Evolutionary conservation across 2,113 vertebrate genomes (phyloP), one percentile per base, ranked within the genome.

Genomic region (Danionella cerebrum): DNA sequence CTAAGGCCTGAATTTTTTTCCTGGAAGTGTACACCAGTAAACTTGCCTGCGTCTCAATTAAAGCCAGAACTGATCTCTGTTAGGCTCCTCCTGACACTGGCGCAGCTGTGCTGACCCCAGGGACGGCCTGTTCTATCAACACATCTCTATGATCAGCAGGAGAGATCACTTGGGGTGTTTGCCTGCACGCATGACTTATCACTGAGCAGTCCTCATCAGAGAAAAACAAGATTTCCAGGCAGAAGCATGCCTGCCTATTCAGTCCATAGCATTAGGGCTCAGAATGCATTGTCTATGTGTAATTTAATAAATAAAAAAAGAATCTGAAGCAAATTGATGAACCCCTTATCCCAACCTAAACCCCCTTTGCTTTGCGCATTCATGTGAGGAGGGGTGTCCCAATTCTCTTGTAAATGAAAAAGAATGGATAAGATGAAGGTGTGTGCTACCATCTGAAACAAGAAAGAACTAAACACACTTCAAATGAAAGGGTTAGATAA

Each of bases 1-100:
- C 64, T 63, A 74, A 68, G 62, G 53, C 5, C 14, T 51, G 18
- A 33, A 52, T 13, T 31, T 2, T 48, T 33, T 39, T 39, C 24
- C 4, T 60, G 16, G 18, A 42, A 18, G 10, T 29, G 10, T 4
- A 42, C 47, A 13, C 14, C 25, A 62, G 5, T 29, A 12, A 44
- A 29, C 31, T 10, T 21, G 14, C 4, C n/a, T 21, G 14, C 4
- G 1, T 2, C 36, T 48, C 41, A 33, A 35, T 62, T 35, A 44
- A 70, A 53, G 11, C 29, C 14, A 7, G 2, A 7, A 14, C 25
- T 29, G 33, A 38, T 27, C 1, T n/a, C 22, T 21, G 12, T 38
- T 25, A 31, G 27, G 41, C 25, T 50, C 44, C 16, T 52, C 14
- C 47, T 44, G 47, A 29, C 54, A 60, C 22, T n/a, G 3, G 16